Evolutionary conservation across 2,113 vertebrate genomes (phyloP).

Genomic region (Mixornis gularis): DNA sequence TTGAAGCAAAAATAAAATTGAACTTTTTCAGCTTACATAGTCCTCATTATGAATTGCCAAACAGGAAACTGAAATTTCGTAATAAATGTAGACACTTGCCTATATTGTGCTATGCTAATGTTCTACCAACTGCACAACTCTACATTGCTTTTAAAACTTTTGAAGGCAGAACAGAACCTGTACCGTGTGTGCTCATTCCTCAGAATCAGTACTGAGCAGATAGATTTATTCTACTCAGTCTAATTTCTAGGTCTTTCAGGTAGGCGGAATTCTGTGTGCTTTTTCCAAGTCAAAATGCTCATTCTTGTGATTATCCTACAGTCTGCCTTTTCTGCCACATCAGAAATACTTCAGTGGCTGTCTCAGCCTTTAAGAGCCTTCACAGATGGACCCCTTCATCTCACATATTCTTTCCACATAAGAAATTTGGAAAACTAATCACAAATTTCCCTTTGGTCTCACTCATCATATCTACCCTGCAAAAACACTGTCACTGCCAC

Average conservation of each 20-base stretch:
- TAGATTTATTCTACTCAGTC: neutral
- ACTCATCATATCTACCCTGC: neutral
- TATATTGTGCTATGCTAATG: neutral
- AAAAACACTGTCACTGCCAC: neutral
- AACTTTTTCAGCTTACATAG: neutral
- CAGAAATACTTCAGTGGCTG: neutral
- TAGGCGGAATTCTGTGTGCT: neutral
- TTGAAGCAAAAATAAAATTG: neutral
- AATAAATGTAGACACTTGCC: neutral
- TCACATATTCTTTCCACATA: neutral
- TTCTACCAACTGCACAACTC: neutral
- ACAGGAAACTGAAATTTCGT: neutral
- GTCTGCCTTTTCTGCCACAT: neutral
- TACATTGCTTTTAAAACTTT: neutral
- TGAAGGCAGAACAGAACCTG: neutral
- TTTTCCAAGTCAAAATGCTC: neutral
- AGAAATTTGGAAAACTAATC: neutral
- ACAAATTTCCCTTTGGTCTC: neutral
- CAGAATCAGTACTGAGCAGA: neutral
- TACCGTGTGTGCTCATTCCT: neutral
- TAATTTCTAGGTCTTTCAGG: neutral
- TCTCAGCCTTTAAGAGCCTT: neutral
- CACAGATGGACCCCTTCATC: neutral
- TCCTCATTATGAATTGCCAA: neutral
- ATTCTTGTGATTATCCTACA: neutral